A percentile compares a stretch with the other conserved stretches of the same genome.
phyloP scores from a whole-genome alignment of 2,888 invertebrate species.

The Tupiocoris notatus region DNA sequence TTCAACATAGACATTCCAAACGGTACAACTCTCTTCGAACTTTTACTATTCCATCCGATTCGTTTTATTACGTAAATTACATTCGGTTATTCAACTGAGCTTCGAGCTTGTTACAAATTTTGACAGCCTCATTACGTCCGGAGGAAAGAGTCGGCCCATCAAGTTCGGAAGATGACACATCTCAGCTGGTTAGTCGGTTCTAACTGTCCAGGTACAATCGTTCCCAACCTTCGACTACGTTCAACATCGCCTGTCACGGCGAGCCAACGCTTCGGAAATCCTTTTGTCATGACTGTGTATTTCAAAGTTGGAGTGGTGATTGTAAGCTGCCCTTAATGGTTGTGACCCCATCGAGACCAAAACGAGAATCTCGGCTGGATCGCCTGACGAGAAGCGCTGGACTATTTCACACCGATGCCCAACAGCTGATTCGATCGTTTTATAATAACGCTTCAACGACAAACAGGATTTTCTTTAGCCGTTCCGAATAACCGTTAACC shows the following conservation, averaged over 20 bases:
- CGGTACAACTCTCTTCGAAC: background rate
- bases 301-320: background rate
- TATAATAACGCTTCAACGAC: background rate
- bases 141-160: no score
- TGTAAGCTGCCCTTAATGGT: background rate
- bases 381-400: background rate
- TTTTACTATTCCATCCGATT: background rate
- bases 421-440: background rate
- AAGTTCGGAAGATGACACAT: background rate
- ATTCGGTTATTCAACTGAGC: background rate
- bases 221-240: background rate
- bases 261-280: background rate
- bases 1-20: background rate
- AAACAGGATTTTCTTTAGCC: no score
- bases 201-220: background rate
- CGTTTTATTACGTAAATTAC: background rate
- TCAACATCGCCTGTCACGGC: background rate
- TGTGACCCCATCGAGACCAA: background rate
- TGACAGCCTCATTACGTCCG: background rate
- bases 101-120: background rate
- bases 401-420: background rate
- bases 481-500: no score
- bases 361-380: background rate
- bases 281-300: background rate
- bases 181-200: no score